Percentiles rank a stretch among this genome's conserved stretches.
Evolutionary conservation across 2,113 vertebrate genomes (phyloP).

Genomic region (Hucho hucho): DNA sequence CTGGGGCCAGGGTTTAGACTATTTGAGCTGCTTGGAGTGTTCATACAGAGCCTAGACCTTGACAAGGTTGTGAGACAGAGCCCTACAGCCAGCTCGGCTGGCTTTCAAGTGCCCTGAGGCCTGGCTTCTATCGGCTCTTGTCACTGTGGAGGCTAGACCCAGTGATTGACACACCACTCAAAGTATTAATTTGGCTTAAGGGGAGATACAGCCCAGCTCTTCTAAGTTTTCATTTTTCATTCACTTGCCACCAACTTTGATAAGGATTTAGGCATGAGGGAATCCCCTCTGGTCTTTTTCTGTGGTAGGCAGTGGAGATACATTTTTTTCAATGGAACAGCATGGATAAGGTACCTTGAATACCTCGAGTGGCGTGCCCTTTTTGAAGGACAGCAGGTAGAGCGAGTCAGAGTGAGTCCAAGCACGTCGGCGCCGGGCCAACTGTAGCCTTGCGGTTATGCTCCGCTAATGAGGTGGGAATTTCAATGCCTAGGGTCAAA

Average conservation of each 20-base stretch:
- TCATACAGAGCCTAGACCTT: neutral
- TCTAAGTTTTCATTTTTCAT: neutral
- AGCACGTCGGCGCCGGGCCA: neutral
- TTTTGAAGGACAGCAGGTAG: slow-evolving; percentile 1
- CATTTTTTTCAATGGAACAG: neutral
- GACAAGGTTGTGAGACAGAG: neutral
- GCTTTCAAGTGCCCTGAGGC: neutral
- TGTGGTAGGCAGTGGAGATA: too few relatives aligned
- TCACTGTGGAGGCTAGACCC: neutral
- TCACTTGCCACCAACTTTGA: too few relatives aligned
- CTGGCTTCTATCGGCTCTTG: neutral
- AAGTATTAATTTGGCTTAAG: neutral
- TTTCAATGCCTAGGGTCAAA: neutral
- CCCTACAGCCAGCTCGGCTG: neutral
- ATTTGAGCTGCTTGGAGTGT: neutral
- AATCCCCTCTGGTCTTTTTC: too few relatives aligned
- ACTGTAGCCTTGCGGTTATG: neutral
- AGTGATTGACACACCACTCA: neutral
- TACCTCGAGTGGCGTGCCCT: neutral
- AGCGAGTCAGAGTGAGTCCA: neutral
- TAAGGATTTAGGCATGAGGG: too few relatives aligned
- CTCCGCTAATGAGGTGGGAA: neutral
- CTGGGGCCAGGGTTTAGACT: neutral
- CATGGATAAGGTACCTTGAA: neutral
- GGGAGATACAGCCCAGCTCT: neutral